phyloP scores from a whole-genome alignment of 2,888 invertebrate species.

The Limnephilus marmoratus region DNA sequence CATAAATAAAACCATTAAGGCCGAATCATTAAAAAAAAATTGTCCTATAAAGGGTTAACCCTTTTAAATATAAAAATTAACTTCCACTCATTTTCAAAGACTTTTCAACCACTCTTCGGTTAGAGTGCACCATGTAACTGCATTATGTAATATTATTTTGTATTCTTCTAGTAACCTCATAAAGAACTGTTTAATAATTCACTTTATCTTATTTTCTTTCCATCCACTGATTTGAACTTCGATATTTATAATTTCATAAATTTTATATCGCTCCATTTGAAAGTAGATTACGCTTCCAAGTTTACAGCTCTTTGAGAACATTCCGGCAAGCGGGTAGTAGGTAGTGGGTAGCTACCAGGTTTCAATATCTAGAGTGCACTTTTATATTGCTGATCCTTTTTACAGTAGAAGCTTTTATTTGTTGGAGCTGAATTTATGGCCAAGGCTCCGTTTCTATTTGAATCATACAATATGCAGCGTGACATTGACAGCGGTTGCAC shows the following conservation, averaged over 20 bases:
- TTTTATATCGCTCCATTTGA: not conserved
- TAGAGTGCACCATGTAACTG: not conserved
- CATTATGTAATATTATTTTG: not conserved
- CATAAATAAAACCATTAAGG: too few relatives aligned
- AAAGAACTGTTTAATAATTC: not conserved
- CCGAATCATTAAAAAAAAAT: too few relatives aligned
- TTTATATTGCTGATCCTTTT: slow-evolving; percentile 32
- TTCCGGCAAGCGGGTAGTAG: not conserved
- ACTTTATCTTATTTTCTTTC: not conserved
- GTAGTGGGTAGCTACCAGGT: not conserved
- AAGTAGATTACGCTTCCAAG: not conserved
- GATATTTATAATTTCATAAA: not conserved
- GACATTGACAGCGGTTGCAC: slow-evolving; percentile 17
- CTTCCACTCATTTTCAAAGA: not conserved
- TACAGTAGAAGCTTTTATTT: slow-evolving; percentile 32
- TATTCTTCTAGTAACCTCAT: not conserved
- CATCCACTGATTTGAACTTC: not conserved
- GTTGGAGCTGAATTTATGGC: slow-evolving; percentile 31
- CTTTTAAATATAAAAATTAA: not conserved
- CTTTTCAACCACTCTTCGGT: not conserved
- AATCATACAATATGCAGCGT: slow-evolving; percentile 35
- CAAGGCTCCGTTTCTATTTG: slow-evolving; percentile 28
- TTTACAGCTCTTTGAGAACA: slow-evolving; percentile 10
- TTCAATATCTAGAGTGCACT: slow-evolving; percentile 38
- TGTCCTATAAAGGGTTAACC: too few relatives aligned